Evolutionary conservation across 2,113 vertebrate species (phyloP).

Genomic region (Nothocercus julius): DNA sequence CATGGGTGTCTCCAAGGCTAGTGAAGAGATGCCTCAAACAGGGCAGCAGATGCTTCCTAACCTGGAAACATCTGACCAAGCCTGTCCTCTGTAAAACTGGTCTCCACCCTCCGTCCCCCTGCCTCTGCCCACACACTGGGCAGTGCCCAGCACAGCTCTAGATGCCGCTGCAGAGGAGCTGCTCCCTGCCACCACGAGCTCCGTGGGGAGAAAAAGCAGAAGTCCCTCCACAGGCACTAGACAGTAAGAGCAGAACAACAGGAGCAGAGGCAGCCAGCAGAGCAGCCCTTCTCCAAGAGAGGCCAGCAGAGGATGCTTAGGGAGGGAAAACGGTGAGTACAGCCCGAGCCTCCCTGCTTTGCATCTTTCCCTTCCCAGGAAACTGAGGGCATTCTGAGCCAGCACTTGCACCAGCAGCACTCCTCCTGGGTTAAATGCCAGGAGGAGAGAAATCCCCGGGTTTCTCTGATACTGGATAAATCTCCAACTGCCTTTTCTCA

Average conservation of each 20-base stretch:
- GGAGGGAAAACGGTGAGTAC: constrained; percentile 10
- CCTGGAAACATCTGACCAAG: not conserved
- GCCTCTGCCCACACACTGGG: not conserved
- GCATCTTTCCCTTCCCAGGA: not conserved
- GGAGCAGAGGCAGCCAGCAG: not conserved
- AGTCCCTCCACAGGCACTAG: not conserved
- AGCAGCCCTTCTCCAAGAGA: constrained; percentile 7
- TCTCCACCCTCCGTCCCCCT: not conserved
- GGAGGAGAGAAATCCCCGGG: not conserved
- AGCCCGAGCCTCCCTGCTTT: not conserved
- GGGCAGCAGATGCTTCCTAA: rapidly evolving
- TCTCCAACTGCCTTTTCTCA: not conserved
- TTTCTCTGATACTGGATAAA: not conserved
- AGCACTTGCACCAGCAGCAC: not conserved
- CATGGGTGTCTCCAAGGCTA: not conserved
- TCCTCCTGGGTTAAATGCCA: not conserved
- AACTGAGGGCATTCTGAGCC: not conserved
- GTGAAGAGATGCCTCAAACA: not conserved
- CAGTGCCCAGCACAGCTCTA: not conserved
- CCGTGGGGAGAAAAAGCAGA: not conserved
- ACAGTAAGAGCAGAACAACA: not conserved
- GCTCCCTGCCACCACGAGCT: not conserved
- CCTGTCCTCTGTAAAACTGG: not conserved
- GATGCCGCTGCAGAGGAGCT: not conserved
- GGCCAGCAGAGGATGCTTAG: constrained; percentile 69